Evolutionary conservation across 2,113 vertebrate genomes (phyloP).

Genomic region (Corythoichthys intestinalis): DNA sequence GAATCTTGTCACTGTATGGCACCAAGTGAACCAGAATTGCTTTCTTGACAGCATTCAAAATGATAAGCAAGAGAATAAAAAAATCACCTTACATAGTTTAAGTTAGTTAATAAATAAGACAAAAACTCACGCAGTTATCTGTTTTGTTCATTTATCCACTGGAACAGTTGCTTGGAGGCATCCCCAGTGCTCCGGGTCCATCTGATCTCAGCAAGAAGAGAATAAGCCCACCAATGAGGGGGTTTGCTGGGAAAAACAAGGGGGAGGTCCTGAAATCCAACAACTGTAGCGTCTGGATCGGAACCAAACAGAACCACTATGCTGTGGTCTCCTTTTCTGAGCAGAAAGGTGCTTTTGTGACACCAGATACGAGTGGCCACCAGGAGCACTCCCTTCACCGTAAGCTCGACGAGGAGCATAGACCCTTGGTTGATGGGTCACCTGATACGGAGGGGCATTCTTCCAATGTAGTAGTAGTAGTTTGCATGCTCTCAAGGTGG

Average conservation of each 20-base stretch:
- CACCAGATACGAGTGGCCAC: constrained; percentile 65
- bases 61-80: not conserved
- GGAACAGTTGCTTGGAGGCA: constrained; percentile 61
- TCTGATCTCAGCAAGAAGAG: constrained; percentile 60
- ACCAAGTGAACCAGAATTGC: not conserved
- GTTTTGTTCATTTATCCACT: constrained; percentile 62
- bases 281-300: constrained; percentile 54
- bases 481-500: constrained; percentile 45
- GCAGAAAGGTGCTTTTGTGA: constrained; percentile 75
- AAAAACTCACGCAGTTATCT: constrained; percentile 76
- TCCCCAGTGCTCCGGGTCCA: constrained; percentile 54
- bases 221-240: constrained; percentile 75
- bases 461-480: constrained; percentile 57
- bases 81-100: not conserved
- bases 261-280: constrained; percentile 72
- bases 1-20: not conserved
- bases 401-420: constrained; percentile 57
- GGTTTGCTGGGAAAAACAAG: constrained; percentile 28
- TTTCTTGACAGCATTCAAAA: not conserved
- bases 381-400: constrained; percentile 55
- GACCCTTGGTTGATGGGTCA: constrained; percentile 68
- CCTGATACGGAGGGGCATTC: constrained; percentile 66
- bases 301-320: constrained; percentile 63
- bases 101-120: not conserved
- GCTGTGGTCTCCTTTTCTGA: constrained; percentile 66